These are phyloP conservation scores for Mamestra configurata DNA, from an alignment of 1,140 invertebrate genomes.

Conservation along the genomic window DNA sequence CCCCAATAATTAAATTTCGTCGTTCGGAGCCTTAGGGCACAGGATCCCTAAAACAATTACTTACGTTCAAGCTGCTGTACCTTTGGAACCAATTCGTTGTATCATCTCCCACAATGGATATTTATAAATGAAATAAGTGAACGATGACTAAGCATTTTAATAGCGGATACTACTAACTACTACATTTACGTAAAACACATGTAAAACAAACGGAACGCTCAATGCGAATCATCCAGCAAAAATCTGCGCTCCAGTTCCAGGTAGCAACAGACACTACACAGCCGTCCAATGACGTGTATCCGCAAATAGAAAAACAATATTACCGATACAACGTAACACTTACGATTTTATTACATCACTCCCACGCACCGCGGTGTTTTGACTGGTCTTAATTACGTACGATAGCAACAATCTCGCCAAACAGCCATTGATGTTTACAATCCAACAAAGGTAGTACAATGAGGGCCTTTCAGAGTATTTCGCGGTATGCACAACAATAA, in stretches of 20 bases:
- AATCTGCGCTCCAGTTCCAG: conserved; percentile 12
- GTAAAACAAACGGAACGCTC: not conserved
- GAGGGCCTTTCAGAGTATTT: conserved; percentile 64
- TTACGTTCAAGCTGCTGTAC: conserved; percentile 1
- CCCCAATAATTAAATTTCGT: not conserved
- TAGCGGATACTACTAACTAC: not conserved
- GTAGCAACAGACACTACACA: conserved; percentile 18
- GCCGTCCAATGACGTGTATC: conserved; percentile 9
- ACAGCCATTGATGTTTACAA: conserved; percentile 32
- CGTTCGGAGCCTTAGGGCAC: not conserved
- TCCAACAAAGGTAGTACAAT: conserved; percentile 66
- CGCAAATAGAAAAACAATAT: conserved; percentile 39
- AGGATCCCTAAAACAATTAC: not conserved
- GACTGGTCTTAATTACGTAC: conserved; percentile 37
- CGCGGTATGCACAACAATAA: conserved; percentile 72
- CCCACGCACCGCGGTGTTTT: conserved; percentile 33
- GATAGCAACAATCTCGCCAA: conserved; percentile 26
- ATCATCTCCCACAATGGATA: not conserved
- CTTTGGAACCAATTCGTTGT: not conserved
- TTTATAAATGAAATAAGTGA: conserved; percentile 1
- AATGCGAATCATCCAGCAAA: conserved; percentile 1
- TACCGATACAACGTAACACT: conserved; percentile 34
- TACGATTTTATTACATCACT: conserved; percentile 45
- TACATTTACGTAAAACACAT: not conserved
- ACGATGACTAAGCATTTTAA: not conserved